Conservation (phyloP, 1,140 invertebrate genomes). For the Halictus rubicundus region DNA sequence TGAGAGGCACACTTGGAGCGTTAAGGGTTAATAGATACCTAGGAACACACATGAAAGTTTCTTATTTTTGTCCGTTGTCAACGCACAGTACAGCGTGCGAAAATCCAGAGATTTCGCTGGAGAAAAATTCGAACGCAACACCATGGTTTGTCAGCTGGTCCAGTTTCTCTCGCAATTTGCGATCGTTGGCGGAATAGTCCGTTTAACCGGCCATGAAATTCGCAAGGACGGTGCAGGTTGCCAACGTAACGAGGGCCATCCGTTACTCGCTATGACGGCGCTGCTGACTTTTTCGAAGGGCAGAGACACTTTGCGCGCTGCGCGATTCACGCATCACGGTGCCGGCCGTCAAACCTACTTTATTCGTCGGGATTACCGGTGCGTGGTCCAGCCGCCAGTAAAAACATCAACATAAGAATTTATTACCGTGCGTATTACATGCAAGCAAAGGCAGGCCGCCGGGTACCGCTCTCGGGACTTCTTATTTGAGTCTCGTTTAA, state of each 20-base stretch:
- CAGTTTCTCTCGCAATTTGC: not conserved
- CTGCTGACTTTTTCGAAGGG: not conserved
- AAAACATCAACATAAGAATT: conserved; percentile 18
- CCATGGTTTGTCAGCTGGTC: too few species aligned
- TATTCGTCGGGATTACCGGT: not conserved
- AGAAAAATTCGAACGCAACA: too few species aligned
- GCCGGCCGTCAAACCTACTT: not conserved
- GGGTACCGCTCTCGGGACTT: not conserved
- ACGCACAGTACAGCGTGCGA: too few species aligned
- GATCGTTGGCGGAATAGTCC: too few species aligned
- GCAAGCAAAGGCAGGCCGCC: too few species aligned
- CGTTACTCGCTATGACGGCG: not conserved
- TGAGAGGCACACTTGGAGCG: too few species aligned
- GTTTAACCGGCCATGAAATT: not conserved
- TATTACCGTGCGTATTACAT: conserved; percentile 25
- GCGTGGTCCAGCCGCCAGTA: too few species aligned
- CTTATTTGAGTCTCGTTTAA: conserved; percentile 33
- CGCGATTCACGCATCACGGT: too few species aligned
- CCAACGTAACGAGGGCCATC: not conserved
- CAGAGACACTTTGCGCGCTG: not conserved
- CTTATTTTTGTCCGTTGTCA: too few species aligned
- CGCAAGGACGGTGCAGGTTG: not conserved
- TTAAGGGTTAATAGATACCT: too few species aligned
- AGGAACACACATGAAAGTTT: too few species aligned
- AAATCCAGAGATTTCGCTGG: too few species aligned